Conservation (phyloP, 2,797 vertebrate species). For the Coranthus polyacanthus region DNA sequence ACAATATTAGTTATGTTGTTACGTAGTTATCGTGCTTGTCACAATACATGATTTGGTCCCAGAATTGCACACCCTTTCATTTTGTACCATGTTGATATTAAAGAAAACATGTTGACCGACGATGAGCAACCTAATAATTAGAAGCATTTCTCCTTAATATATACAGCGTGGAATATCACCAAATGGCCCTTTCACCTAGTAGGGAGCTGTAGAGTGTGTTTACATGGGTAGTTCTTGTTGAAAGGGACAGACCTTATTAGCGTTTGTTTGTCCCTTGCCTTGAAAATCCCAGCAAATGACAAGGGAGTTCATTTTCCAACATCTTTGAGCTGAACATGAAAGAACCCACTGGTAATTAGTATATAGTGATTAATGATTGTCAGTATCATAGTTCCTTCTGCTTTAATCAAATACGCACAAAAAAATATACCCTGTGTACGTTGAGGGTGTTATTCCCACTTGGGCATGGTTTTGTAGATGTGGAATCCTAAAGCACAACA, state of each 20-base stretch:
- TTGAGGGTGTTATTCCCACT: slow-evolving; percentile 47
- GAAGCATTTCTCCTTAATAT: slow-evolving; percentile 55
- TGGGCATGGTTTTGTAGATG: slow-evolving; percentile 68
- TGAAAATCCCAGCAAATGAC: slow-evolving; percentile 83
- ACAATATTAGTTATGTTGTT: slow-evolving; percentile 47
- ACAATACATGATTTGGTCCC: slow-evolving; percentile 19
- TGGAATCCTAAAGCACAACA: slow-evolving; percentile 39
- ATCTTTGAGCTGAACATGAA: slow-evolving; percentile 87
- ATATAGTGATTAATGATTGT: slow-evolving; percentile 83
- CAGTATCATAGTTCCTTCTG: slow-evolving; percentile 73
- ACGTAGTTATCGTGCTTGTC: slow-evolving; percentile 22
- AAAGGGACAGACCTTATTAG: slow-evolving; percentile 85
- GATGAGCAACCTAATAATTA: slow-evolving; percentile 53
- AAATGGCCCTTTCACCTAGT: slow-evolving; percentile 60
- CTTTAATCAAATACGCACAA: slow-evolving; percentile 77
- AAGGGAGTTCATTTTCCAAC: slow-evolving; percentile 83
- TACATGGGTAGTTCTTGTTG: slow-evolving; percentile 75
- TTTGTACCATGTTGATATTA: slow-evolving; percentile 30
- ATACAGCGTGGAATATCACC: slow-evolving; percentile 52
- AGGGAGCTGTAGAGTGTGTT: slow-evolving; percentile 69
- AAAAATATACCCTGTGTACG: slow-evolving; percentile 63
- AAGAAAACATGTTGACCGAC: slow-evolving; percentile 42
- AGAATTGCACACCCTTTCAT: slow-evolving; percentile 24
- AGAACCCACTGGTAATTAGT: slow-evolving; percentile 84
- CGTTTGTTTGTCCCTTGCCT: slow-evolving; percentile 86